Evolutionary conservation across 2,113 vertebrate genomes (phyloP), one percentile per base, ranked within the genome.

Genomic region (Muscicapa adusta): DNA sequence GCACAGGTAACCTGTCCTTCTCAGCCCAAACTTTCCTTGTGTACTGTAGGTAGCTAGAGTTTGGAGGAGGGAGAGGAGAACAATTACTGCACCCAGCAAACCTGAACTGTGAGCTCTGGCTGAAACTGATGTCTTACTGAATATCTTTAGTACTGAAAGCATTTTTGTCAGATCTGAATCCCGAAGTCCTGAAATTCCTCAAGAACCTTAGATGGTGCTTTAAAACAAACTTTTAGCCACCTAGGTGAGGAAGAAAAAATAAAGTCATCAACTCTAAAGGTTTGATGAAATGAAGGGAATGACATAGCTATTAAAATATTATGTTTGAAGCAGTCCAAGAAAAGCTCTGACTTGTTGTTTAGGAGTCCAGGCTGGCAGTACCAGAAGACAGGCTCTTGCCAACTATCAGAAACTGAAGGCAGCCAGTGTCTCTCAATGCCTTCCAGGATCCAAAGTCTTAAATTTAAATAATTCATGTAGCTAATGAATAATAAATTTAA

Each of bases 401-500:
- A 79, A 2, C 82, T 23, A 7, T 36, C 58, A 77, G 66, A 63
- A 77, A 83, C 58, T 50, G 70, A 57, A 82, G 88, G 72, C 58
- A 91, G 82, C 14, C 82, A 76, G 42, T 54, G 29, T 67, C 75
- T 90, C 18, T 8, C 45, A 14, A 18, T 51, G 74, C 12, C 51
- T 95, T 91, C 67, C 60, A 83, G 75, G 51, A 86, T 66, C 67
- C 56, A 40, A n/a, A 76, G 56, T 86, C 89, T 92, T 71, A 91
- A 63, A 85, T 61, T 65, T 96, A 38, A 95, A 94, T 93, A 70
- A 94, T 94, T 88, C 25, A 96, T 88, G 34, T 40, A 28, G 82
- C 28, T 95, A 96, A 96, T 95, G 92, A 95, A 96, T 96, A 96
- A 96, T 96, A 93, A 51, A 96, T 96, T 86, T 96, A 96, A 94